Evolutionary conservation across 2,888 invertebrate genomes (phyloP).

Genomic region (Odontocerum albicorne): DNA sequence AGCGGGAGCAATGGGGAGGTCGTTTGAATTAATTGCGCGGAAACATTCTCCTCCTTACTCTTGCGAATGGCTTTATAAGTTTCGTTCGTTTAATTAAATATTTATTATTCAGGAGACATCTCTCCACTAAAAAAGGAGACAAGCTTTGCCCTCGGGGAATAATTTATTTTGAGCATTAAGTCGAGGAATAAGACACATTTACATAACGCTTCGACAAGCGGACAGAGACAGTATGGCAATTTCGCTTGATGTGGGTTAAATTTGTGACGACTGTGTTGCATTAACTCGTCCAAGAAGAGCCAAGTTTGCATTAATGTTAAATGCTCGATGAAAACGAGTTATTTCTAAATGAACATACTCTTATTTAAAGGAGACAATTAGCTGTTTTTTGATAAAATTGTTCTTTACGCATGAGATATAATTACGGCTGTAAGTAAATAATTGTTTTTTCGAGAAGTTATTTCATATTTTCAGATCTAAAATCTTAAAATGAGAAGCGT

Average conservation of each 20-base stretch:
- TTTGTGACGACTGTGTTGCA: too few species aligned
- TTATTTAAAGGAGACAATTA: too few species aligned
- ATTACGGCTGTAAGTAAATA: too few species aligned
- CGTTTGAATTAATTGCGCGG: conserved; percentile 28
- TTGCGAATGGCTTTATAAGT: conserved; percentile 24
- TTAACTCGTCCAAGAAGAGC: too few species aligned
- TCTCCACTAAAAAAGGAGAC: conserved; percentile 26
- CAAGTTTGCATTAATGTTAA: too few species aligned
- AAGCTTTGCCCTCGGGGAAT: conserved; percentile 8
- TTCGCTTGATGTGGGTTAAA: conserved; percentile 2
- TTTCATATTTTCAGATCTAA: too few species aligned
- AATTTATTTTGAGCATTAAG: conserved; percentile 20
- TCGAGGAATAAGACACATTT: conserved; percentile 16
- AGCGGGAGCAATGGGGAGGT: conserved; percentile 8
- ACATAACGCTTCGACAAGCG: conserved; percentile 15
- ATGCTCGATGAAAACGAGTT: too few species aligned
- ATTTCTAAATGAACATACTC: too few species aligned
- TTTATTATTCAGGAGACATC: conserved; percentile 27
- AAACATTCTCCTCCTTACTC: conserved; percentile 14
- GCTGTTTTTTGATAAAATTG: too few species aligned
- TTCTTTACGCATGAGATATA: too few species aligned
- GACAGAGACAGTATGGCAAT: conserved; percentile 8
- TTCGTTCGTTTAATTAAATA: conserved; percentile 27
- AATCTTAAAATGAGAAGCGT: too few species aligned
- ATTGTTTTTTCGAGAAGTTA: too few species aligned